A percentile compares a stretch with the other conserved stretches of the same genome.
phyloP scores from a whole-genome alignment of 1,140 invertebrate genomes.

The Onthophagus taurus region DNA sequence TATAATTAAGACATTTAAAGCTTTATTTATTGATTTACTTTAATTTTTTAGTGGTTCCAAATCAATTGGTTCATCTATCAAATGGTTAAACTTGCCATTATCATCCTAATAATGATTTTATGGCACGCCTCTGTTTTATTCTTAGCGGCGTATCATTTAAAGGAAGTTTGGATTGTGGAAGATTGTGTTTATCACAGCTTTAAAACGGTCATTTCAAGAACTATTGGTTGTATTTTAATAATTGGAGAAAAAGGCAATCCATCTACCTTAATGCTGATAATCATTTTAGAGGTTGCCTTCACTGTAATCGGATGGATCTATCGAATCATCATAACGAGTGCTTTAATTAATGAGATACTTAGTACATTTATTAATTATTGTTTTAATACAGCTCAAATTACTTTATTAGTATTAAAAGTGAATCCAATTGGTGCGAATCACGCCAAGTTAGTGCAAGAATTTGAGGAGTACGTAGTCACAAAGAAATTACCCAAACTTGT shows the following conservation, averaged over 20 bases:
- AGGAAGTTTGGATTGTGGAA: constrained; percentile 5
- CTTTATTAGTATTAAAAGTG: constrained; percentile 6
- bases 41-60: constrained; percentile 1
- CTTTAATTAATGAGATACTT: not conserved
- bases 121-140: not conserved
- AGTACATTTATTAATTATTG: not conserved
- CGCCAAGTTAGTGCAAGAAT: constrained; percentile 20
- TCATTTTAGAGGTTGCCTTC: not conserved
- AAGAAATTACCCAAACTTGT: constrained; percentile 21
- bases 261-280: not conserved
- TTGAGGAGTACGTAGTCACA: constrained; percentile 20
- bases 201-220: not conserved
- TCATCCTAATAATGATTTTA: not conserved
- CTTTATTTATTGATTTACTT: no score
- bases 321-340: not conserved
- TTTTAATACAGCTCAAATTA: constrained; percentile 4
- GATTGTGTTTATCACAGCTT: no score
- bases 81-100: constrained; percentile 1
- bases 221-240: not conserved
- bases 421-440: constrained; percentile 17
- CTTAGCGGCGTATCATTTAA: not conserved
- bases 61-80: constrained; percentile 4
- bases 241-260: not conserved
- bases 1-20: not conserved
- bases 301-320: not conserved